Base-by-base conservation (phyloP, 2,113 vertebrate species). In the Rhipidura dahli region DNA sequence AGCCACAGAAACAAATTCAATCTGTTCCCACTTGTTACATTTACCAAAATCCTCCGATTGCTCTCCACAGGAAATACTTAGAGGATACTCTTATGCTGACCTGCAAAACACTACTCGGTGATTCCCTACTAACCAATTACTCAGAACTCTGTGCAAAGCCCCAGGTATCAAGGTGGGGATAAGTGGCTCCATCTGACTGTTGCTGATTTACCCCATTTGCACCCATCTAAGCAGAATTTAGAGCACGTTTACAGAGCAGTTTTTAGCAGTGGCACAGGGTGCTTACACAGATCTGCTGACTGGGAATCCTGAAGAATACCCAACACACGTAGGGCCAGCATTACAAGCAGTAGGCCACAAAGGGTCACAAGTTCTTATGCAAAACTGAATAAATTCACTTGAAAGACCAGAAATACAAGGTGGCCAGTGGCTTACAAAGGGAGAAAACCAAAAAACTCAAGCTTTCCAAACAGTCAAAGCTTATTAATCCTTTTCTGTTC, bases 11-110 rank as follows among this genome's bases (percentile, higher is more conserved):
- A 91, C 70, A 83, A 89, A 71, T 71, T 64, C 93, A 96, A 66
- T 90, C 87, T 96, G 93, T 90, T 97, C 95, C 94, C 83, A 95
- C 83, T 97, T 96, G 92, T 84, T 91, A 63, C 44, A 89, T 95
- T 97, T 96, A 93, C 30, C 28, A 83, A 97, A 97, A 96, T 87
- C 80, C 90, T 97, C 69, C 90, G 87, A 96, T 61, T 95, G 92
- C 83, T 86, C 81, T 96, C 81, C 65, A 75, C 76, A 69, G 89
- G 87, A 91, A 95, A 79, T 68, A 93, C 40, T 64, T 33, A 24
- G 15, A 85, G 65, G 75, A 82, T 33, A 70, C 49, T 56, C 54
- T 94, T 79, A 96, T 35, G 45, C 89, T 92, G 93, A 85, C 80
- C 68, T 0, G 45, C 49, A 83, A 45, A 88, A 35, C 17, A 77